A percentile compares a stretch with the other conserved stretches of the same genome.
These are phyloP conservation scores for Lepisosteus osseus DNA, from an alignment of 2,113 vertebrate species.

Conservation along the genomic window DNA sequence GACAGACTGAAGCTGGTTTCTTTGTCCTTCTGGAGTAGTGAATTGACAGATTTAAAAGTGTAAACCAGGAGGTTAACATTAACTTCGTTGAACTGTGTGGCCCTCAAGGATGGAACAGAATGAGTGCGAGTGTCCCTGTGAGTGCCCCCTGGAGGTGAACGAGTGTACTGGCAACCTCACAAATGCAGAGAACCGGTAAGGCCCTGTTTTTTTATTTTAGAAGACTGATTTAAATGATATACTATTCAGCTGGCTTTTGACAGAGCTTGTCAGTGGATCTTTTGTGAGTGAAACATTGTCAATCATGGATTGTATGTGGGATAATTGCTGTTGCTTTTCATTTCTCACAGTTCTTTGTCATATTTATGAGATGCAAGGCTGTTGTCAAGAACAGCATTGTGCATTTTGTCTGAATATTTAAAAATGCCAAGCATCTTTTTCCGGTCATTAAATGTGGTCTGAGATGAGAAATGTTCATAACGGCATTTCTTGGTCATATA, in stretches of 20 bases:
- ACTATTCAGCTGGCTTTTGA: not conserved
- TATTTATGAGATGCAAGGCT: too few relatives aligned
- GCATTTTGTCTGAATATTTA: too few relatives aligned
- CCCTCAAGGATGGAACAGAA: slow-evolving; percentile 92
- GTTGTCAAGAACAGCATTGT: too few relatives aligned
- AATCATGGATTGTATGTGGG: slow-evolving; percentile 17
- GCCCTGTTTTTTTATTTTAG: not conserved
- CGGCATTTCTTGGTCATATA: too few relatives aligned
- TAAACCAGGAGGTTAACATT: too few relatives aligned
- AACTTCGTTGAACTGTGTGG: not conserved
- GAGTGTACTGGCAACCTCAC: slow-evolving; percentile 97
- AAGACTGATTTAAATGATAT: not conserved
- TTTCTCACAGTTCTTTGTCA: too few relatives aligned
- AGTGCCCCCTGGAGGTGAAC: slow-evolving; percentile 97
- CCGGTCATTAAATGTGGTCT: too few relatives aligned
- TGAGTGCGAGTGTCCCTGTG: slow-evolving; percentile 96
- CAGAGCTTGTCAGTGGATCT: not conserved
- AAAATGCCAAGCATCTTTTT: too few relatives aligned
- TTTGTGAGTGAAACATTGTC: slow-evolving; percentile 13
- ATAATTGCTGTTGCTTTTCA: not conserved
- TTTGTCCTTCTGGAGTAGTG: too few relatives aligned
- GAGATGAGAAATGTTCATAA: too few relatives aligned
- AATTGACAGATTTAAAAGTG: too few relatives aligned
- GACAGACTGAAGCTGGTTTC: too few relatives aligned
- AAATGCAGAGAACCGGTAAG: slow-evolving; percentile 89